Evolutionary conservation across 2,797 vertebrate species (phyloP).

Genomic region (Gambelia wislizenii): DNA sequence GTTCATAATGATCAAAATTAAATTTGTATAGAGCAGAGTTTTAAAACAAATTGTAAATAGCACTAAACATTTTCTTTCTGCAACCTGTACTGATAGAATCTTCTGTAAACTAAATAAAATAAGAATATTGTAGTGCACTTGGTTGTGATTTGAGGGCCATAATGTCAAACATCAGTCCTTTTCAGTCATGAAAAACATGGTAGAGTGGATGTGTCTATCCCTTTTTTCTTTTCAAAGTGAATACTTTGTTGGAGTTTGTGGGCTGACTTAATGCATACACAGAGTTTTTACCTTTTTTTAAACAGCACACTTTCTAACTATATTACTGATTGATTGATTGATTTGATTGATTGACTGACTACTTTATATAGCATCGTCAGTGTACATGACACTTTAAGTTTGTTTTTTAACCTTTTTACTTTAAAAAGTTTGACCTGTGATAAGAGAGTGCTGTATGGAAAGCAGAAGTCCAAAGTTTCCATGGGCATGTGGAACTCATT

Average conservation of each 20-base stretch:
- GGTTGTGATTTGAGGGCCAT: conserved; percentile 70
- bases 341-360: too few relatives aligned
- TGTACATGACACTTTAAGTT: not conserved
- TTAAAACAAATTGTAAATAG: conserved; percentile 98
- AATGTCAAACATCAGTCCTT: conserved; percentile 58
- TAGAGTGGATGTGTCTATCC: not conserved
- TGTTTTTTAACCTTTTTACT: not conserved
- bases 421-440: not conserved
- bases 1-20: conserved; percentile 97
- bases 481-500: not conserved
- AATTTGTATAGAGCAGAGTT: conserved; percentile 98
- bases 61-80: conserved; percentile 92
- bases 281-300: not conserved
- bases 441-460: not conserved
- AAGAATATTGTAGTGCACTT: conserved; percentile 87
- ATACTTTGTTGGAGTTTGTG: not conserved
- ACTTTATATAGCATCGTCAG: too few relatives aligned
- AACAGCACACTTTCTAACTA: not conserved
- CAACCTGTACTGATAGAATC: conserved; percentile 92
- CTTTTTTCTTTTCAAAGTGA: not conserved
- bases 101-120: conserved; percentile 98
- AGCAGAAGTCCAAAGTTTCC: not conserved
- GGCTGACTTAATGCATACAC: not conserved
- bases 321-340: not conserved
- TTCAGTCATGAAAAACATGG: conserved; percentile 43